Conservation (phyloP, 2,888 invertebrate species). For the Lordiphosa fenestrarum region DNA sequence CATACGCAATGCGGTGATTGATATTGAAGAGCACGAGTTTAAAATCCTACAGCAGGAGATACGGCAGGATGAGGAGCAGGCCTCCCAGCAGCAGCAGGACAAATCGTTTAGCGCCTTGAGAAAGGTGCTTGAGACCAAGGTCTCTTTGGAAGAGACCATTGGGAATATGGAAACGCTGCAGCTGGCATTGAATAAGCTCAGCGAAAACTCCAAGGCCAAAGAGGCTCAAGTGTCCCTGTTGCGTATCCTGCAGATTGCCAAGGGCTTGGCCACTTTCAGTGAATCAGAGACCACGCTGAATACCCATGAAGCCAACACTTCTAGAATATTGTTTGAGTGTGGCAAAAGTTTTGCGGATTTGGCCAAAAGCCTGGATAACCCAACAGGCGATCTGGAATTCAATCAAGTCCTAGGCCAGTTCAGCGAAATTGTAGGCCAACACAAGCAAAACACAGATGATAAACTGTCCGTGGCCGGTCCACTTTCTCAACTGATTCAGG, state of each 20-base stretch:
- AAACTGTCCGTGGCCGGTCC: conserved; percentile 65
- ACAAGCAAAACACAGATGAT: conserved; percentile 35
- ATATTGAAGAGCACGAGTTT: conserved; percentile 78
- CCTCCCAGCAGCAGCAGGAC: conserved; percentile 65
- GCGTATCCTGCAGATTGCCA: conserved; percentile 55
- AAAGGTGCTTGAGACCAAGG: conserved; percentile 73
- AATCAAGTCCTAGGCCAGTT: conserved; percentile 41
- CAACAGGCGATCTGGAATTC: conserved; percentile 37
- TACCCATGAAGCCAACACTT: conserved; percentile 49
- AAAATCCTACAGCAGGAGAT: conserved; percentile 76
- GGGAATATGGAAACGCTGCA: conserved; percentile 77
- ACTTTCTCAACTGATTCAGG: conserved; percentile 76
- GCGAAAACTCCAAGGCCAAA: conserved; percentile 43
- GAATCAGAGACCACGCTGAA: conserved; percentile 53
- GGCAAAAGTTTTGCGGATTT: conserved; percentile 59
- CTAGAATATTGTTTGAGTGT: conserved; percentile 51
- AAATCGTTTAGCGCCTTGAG: conserved; percentile 71
- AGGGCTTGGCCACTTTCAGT: conserved; percentile 49
- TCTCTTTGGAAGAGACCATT: conserved; percentile 73
- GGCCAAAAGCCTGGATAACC: conserved; percentile 43
- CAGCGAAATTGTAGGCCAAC: conserved; percentile 48
- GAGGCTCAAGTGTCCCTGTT: conserved; percentile 49
- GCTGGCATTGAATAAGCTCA: conserved; percentile 51
- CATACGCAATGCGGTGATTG: conserved; percentile 72
- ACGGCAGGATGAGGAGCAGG: conserved; percentile 70